A percentile compares a stretch with the other conserved stretches of the same genome.
phyloP scores from a whole-genome alignment of 2,888 invertebrate genomes.

The Ophioninae sp. region DNA sequence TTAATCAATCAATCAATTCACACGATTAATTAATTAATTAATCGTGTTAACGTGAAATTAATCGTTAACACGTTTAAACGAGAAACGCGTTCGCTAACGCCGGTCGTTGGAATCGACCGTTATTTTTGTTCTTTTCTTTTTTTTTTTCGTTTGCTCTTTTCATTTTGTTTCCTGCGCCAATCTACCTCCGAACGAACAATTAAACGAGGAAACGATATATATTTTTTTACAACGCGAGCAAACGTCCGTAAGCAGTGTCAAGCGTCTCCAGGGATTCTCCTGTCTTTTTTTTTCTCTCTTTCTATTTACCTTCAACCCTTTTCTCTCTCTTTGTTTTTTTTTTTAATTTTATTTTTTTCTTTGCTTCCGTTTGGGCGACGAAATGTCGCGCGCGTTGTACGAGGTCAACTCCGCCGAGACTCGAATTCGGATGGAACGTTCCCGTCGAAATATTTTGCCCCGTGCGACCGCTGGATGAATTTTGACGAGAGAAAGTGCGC shows the following conservation, averaged over 20 bases:
- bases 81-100: no score
- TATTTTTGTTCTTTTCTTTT: no score
- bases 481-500: no score
- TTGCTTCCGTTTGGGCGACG: slow-evolving; percentile 26
- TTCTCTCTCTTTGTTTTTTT: neutral
- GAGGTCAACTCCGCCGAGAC: neutral
- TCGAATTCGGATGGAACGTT: neutral
- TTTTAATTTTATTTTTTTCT: slow-evolving; percentile 28
- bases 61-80: no score
- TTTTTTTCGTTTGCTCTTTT: slow-evolving; percentile 52
- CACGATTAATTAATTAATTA: no score
- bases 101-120: no score
- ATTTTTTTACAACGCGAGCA: slow-evolving; percentile 73
- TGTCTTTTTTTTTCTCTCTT: slow-evolving; percentile 13
- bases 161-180: slow-evolving; percentile 77
- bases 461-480: no score
- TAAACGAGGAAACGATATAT: slow-evolving; percentile 74
- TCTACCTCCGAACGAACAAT: slow-evolving; percentile 75
- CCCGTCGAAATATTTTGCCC: no score
- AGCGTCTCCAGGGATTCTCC: slow-evolving; percentile 14
- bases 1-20: no score
- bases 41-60: no score
- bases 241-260: slow-evolving; percentile 27
- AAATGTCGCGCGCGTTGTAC: neutral
- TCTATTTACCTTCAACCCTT: neutral